Evolutionary conservation across 2,797 vertebrate species (phyloP).

Genomic region (Trachops cirrhosus): DNA sequence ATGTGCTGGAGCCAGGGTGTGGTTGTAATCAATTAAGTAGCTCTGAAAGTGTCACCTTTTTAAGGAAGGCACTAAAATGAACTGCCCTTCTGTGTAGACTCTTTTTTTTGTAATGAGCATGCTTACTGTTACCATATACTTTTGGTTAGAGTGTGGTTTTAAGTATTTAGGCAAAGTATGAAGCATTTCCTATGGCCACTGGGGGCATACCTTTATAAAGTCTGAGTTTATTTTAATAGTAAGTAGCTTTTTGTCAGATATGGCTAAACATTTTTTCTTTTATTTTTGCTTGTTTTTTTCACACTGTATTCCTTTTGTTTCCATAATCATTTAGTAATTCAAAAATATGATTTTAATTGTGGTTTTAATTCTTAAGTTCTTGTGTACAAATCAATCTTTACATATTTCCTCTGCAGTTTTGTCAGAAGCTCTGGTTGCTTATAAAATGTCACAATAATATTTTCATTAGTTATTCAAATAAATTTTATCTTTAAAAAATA

Average conservation of each 20-base stretch:
- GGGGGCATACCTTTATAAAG: neutral
- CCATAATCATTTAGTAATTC: slow-evolving; percentile 20
- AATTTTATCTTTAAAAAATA: slow-evolving; percentile 18
- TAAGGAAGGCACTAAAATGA: neutral
- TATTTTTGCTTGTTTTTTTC: neutral
- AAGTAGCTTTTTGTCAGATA: neutral
- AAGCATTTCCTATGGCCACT: neutral
- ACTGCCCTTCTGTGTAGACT: neutral
- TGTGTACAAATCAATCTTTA: neutral
- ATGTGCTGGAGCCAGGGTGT: neutral
- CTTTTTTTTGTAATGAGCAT: neutral
- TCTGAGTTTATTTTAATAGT: neutral
- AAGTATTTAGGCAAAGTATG: neutral
- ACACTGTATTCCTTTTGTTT: neutral
- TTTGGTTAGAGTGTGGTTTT: neutral
- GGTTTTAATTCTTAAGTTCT: neutral
- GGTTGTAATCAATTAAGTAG: neutral
- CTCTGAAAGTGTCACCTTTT: neutral
- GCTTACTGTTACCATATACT: neutral
- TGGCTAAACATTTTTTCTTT: neutral
- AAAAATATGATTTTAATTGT: neutral
- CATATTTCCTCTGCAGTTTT: neutral
- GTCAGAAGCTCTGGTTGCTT: neutral
- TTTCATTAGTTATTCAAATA: slow-evolving; percentile 42
- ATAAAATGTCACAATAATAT: slow-evolving; percentile 5